Base-by-base conservation (phyloP, 2,888 invertebrate genomes). In the Sarcophaga variegata region DNA sequence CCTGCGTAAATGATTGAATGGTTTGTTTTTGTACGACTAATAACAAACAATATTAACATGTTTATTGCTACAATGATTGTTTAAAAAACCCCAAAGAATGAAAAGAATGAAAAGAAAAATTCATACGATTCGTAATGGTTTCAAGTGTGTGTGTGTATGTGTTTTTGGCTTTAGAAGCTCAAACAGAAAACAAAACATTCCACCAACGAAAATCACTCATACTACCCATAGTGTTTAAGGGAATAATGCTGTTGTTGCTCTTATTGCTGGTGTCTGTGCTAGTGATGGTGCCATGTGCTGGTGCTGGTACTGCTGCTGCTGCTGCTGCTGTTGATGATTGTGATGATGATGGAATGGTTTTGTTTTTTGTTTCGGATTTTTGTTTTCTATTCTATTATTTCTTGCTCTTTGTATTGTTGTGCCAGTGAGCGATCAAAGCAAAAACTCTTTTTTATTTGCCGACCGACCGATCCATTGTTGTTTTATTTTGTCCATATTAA, bases 351-450 rank as follows among this genome's bases (percentile, higher is more conserved):
- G 86, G 82, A 85, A 83, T 84, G 78, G 49, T 75, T 70, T 83
- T 79, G 37, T 66, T 4, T 66, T 37, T 63, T 74, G n/a, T 62
- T 72, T 11, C 17, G 10, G 17, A n/a, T 62, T 20, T 67, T 45
- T 80, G 59, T 79, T 78, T 74, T 37, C 47, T 67, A 37, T 79
- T 27, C 60, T 63, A 92, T 91, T 92, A 90, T 83, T 81, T 91
- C 92, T 92, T 92, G 62, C 92, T 91, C 91, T 91, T 54, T 91
- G 90, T 89, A 92, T 93, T 93, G 92, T 92, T 83, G 78, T 81
- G 54, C 54, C 54, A 66, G 14, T 91, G 89, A 88, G 90, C 91
- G 92, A 91, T 92, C 92, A 92, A 92, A 92, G 92, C 91, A 91
- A 90, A 14, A 90, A 90, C 91, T 92, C 92, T 91, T 89, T 81